A percentile compares a stretch with the other conserved stretches of the same genome.
These are phyloP conservation scores for Pseudomyrmex cubaensis DNA, from an alignment of 1,140 invertebrate species.

Conservation along the genomic window DNA sequence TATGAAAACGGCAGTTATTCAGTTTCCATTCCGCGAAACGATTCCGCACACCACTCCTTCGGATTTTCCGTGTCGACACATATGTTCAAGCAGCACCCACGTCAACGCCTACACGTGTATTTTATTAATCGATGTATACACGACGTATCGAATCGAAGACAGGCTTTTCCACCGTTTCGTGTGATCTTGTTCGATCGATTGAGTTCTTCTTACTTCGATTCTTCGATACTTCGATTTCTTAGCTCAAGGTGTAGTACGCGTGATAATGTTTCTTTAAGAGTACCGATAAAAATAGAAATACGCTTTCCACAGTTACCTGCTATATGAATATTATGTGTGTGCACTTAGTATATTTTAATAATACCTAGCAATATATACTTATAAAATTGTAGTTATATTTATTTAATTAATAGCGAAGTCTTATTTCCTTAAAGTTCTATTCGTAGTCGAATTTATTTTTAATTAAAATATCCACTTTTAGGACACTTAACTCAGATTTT, in stretches of 20 bases:
- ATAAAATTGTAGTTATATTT: too few relatives aligned
- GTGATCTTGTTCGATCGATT: conserved; percentile 29
- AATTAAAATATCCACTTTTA: too few relatives aligned
- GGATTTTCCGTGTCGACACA: not conserved
- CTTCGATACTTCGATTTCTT: conserved; percentile 13
- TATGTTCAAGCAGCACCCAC: not conserved
- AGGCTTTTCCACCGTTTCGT: conserved; percentile 13
- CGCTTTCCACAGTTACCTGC: not conserved
- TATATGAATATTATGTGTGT: too few relatives aligned
- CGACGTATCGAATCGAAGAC: conserved; percentile 7
- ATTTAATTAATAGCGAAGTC: too few relatives aligned
- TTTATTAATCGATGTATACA: conserved; percentile 37
- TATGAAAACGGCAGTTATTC: conserved; percentile 33
- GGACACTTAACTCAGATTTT: too few relatives aligned
- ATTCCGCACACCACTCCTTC: conserved; percentile 21
- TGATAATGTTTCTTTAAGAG: conserved; percentile 33
- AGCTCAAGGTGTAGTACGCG: not conserved
- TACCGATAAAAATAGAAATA: conserved; percentile 34
- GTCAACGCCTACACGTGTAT: conserved; percentile 18
- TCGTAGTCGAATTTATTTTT: too few relatives aligned
- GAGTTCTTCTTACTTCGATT: not conserved
- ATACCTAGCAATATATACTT: too few relatives aligned
- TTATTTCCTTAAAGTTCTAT: too few relatives aligned
- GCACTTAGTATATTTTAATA: too few relatives aligned
- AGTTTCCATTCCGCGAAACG: conserved; percentile 55